A percentile compares a stretch with the other conserved stretches of the same genome.
Conservation (phyloP, 2,113 vertebrate genomes). For the Pampusana beccarii region DNA sequence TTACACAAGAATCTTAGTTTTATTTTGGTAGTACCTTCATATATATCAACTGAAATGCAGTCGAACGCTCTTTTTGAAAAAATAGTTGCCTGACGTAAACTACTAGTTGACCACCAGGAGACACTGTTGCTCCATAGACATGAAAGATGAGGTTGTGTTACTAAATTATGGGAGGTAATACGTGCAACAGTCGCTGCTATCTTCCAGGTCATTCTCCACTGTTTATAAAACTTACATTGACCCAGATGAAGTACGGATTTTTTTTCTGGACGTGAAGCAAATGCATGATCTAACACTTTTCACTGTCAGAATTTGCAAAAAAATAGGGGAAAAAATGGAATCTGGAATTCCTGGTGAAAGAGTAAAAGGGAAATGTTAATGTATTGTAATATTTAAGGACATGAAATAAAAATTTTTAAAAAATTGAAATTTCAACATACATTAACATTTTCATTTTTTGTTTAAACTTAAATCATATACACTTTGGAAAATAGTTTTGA, state of each 20-base stretch:
- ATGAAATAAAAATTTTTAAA: not conserved
- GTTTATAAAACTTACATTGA: not conserved
- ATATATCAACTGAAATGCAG: not conserved
- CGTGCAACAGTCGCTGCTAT: not conserved
- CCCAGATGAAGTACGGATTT: not conserved
- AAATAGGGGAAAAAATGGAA: accelerated
- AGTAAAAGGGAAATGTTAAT: not conserved
- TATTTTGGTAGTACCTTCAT: not conserved
- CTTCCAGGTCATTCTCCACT: not conserved
- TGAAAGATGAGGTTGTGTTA: not conserved
- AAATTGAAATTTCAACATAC: not conserved
- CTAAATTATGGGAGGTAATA: not conserved
- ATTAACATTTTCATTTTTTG: not conserved
- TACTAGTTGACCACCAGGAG: constrained; percentile 11
- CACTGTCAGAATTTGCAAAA: not conserved
- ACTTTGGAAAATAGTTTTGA: not conserved
- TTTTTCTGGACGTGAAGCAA: not conserved
- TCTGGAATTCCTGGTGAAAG: not conserved
- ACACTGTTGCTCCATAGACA: not conserved
- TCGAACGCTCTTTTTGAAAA: not conserved
- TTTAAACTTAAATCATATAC: not conserved
- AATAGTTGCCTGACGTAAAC: not conserved
- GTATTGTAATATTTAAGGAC: not conserved
- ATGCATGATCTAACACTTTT: not conserved
- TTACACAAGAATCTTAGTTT: not conserved